Base-by-base conservation (phyloP, 1,140 invertebrate species). In the Acarapis woodi region DNA sequence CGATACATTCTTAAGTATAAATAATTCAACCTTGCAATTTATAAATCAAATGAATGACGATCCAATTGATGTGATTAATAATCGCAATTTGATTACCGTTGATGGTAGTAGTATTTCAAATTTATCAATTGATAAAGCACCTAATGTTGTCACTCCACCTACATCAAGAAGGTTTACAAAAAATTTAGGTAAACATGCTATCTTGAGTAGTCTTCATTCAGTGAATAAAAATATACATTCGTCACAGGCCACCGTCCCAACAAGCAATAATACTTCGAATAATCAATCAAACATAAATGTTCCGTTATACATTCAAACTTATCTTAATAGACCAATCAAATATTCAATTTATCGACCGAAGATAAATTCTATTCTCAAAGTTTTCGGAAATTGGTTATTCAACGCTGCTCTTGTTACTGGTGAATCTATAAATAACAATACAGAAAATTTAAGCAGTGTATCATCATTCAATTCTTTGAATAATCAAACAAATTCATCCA, bases 381-480 rank as follows among this genome's bases (percentile, higher is more conserved):
- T 94, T 38, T 90, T 93, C 59, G 85, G 85, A 10, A 72, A 82
- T 50, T 94, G 87, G 87, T 59, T 94, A 23, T 93, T 93, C 55
- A 83, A 94, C 55, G 82, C 83, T 20, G 74, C 82, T 18, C 68
- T 87, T 47, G 73, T 87, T 42, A 78, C 77, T 31, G 69, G 66
- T 29, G 65, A 47, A 22, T 39, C 42, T n/a, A n/a, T n/a, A n/a
- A n/a, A n/a, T n/a, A n/a, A n/a, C 42, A 26, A 39, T 43, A 14
- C 45, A 44, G 35, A 45, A 28, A 14, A 28, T 8, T 37, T 26
- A 37, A n/a, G 12, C 24, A 16, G 12, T 5, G 14, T 21, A 19
- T 10, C 10, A 39, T 20, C 9, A 35, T n/a, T 19, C 15, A 12
- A 22, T n/a, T 19, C 12, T 22, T 25, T 24, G 14, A 15, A 10